Base-by-base conservation (phyloP, 2,797 vertebrate genomes). In the Petrocephalus schoutedeni region DNA sequence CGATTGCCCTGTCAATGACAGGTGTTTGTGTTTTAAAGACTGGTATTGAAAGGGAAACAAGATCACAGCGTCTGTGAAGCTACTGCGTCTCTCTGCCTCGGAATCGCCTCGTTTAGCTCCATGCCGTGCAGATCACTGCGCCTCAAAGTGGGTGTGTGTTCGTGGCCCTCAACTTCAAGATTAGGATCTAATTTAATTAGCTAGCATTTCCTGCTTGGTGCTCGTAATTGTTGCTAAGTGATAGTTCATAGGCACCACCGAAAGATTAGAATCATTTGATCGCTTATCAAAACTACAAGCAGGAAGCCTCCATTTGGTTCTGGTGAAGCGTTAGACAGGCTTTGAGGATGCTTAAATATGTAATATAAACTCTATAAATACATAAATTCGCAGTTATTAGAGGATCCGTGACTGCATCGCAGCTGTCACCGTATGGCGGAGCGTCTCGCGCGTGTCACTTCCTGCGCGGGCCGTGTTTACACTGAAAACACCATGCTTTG, bases 401-500 rank as follows among this genome's bases (percentile, higher is more conserved):
- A 58, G 3, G 32, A 16, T 41, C 14, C 7, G 19, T 86, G 53
- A 86, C 53, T 36, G 21, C 56, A 28, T 85, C 28, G 53, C 14
- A 9, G 16, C 51, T 57, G 84, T 36, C 53, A 57, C 5, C 5
- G 28, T 21, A 57, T 85, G 2, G 2, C 14, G 8, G 49, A n/a
- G 45, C n/a, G 4, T 56, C 53, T 23, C 21, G 4, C 23, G 2
- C 2, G 5, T 14, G 51, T 83, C 87, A 91, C 53, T 41, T 86
- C 58, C 54, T 57, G 4, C 71, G 12, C 91, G 92, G 91, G 92
- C 91, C 89, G 90, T 91, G 89, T 90, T 87, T 90, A 89, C 91
- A 92, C 91, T 92, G 92, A 92, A 85, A 53, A 91, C 89, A 87
- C 92, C 92, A 92, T 93, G 92, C 92, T 94, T 91, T 93, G 92